Conservation (phyloP, 2,797 vertebrate genomes). For the Lepus oiostolus region DNA sequence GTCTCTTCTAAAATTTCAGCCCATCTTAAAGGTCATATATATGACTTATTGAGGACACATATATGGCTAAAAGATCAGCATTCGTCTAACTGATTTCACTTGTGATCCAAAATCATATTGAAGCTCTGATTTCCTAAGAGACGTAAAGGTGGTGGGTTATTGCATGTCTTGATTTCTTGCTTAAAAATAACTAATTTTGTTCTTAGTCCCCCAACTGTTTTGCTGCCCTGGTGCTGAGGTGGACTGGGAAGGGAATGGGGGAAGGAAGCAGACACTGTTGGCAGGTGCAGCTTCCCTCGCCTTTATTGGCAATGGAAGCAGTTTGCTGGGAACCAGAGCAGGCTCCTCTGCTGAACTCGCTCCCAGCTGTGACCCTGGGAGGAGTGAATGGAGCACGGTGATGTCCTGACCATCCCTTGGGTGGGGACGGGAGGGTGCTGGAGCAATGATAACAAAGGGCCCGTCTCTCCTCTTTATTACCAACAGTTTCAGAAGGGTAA, state of each 20-base stretch:
- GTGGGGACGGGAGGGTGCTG: background rate
- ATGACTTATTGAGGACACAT: background rate
- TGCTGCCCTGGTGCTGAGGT: background rate
- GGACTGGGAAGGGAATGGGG: background rate
- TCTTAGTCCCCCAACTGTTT: background rate
- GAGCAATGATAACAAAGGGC: background rate
- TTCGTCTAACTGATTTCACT: constrained; percentile 30
- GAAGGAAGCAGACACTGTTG: background rate
- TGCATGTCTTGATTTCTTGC: constrained; percentile 62
- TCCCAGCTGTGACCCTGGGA: background rate
- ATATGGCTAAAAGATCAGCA: constrained; percentile 2
- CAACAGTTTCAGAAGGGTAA: background rate
- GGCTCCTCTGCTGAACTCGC: background rate
- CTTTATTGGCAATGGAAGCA: background rate
- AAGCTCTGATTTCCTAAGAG: constrained; percentile 24
- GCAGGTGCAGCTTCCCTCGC: background rate
- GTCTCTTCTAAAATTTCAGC: constrained; percentile 14
- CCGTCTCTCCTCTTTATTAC: background rate
- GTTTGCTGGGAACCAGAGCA: background rate
- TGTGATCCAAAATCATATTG: constrained; percentile 44
- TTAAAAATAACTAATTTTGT: constrained; percentile 66
- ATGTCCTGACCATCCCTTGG: background rate
- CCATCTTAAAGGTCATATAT: background rate
- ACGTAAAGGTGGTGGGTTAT: constrained; percentile 4
- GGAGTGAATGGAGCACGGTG: rapidly evolving